Evolutionary conservation across 2,888 invertebrate species (phyloP).

Genomic region (Melitaea athalia): DNA sequence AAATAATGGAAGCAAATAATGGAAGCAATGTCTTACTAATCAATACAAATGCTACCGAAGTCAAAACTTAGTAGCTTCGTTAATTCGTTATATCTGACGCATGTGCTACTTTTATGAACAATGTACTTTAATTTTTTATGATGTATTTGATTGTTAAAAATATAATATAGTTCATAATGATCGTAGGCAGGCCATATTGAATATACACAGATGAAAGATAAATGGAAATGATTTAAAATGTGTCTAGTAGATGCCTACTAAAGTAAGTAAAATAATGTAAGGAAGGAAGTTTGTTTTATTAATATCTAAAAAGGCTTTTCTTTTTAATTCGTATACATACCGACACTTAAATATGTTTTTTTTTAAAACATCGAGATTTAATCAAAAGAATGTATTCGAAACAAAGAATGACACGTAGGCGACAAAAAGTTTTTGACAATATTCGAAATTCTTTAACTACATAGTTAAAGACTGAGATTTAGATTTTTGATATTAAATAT

Average conservation of each 20-base stretch:
- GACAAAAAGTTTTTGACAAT: too few relatives aligned
- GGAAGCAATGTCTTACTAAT: background rate
- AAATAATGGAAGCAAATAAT: background rate
- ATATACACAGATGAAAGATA: background rate
- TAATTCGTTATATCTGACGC: background rate
- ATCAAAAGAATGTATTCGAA: too few relatives aligned
- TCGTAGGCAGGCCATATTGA: background rate
- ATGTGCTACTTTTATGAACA: background rate
- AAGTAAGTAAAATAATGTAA: background rate
- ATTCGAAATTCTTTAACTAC: too few relatives aligned
- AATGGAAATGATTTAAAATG: background rate
- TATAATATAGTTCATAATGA: background rate
- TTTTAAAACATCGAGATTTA: too few relatives aligned
- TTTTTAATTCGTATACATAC: too few relatives aligned
- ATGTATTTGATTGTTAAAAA: slow-evolving; percentile 4
- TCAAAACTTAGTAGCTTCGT: background rate
- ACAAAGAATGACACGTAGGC: too few relatives aligned
- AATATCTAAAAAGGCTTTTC: background rate
- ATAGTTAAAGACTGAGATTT: too few relatives aligned
- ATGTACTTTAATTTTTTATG: background rate
- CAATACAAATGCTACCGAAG: slow-evolving; percentile 1
- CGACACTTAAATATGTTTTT: too few relatives aligned
- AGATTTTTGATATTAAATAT: too few relatives aligned
- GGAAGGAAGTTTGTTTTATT: background rate
- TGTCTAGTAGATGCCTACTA: background rate